Percentiles rank a stretch among this genome's conserved stretches.
Conservation (phyloP, 1,140 invertebrate genomes). For the Bombus vancouverensis region DNA sequence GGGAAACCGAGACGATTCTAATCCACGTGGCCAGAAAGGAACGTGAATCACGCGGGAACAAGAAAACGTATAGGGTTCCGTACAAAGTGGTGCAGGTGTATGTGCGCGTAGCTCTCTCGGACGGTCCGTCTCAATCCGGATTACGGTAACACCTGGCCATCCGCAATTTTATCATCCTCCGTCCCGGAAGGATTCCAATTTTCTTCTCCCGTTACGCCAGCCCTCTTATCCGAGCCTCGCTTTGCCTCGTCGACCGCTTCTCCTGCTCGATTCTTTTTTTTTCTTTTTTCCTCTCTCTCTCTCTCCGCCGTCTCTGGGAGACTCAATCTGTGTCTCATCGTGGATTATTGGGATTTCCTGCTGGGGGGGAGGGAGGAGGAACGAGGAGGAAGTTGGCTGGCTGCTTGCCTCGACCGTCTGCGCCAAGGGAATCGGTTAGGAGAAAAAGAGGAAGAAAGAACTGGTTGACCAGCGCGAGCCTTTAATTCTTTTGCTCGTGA, state of each 20-base stretch:
- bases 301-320: slow-evolving; percentile 68
- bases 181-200: slow-evolving; percentile 78
- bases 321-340: slow-evolving; percentile 82
- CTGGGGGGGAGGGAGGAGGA: slow-evolving; percentile 30
- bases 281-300: slow-evolving; percentile 40
- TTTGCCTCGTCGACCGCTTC: slow-evolving; percentile 10
- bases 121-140: slow-evolving; percentile 69
- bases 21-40: slow-evolving; percentile 26
- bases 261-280: slow-evolving; percentile 44
- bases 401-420: slow-evolving; percentile 60
- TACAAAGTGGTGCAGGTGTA: slow-evolving; percentile 35
- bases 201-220: slow-evolving; percentile 69
- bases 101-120: slow-evolving; percentile 41
- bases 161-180: slow-evolving; percentile 80
- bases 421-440: slow-evolving; percentile 68
- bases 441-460: slow-evolving; percentile 34
- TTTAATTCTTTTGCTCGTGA: slow-evolving; percentile 64
- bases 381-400: slow-evolving; percentile 43
- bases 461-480: slow-evolving; percentile 57
- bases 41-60: not conserved
- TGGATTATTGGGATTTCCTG: slow-evolving; percentile 80
- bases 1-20: slow-evolving; percentile 37
- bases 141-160: slow-evolving; percentile 79
- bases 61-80: slow-evolving; percentile 16
- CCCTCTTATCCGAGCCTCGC: slow-evolving; percentile 30